Conservation (phyloP, 1,140 invertebrate species). For the Nylanderia fulva region DNA sequence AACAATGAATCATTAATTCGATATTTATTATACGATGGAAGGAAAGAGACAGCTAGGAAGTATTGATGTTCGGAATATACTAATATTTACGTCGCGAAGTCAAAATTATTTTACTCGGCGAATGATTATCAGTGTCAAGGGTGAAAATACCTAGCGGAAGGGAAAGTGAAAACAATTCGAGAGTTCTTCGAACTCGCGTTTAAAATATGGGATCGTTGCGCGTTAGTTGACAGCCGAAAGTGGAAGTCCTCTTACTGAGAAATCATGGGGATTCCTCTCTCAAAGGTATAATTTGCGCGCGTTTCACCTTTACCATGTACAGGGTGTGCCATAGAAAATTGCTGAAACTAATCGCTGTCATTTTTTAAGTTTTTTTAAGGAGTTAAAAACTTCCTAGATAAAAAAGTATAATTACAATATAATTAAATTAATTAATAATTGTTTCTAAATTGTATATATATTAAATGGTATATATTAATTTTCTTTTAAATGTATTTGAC, state of each 20-base stretch:
- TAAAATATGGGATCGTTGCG: slow-evolving; percentile 76
- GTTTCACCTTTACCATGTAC: too few species aligned
- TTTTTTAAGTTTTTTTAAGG: too few species aligned
- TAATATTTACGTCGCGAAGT: not conserved
- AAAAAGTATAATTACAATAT: too few species aligned
- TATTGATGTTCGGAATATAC: not conserved
- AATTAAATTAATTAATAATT: too few species aligned
- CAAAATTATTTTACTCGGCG: slow-evolving; percentile 11
- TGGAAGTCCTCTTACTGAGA: slow-evolving; percentile 51
- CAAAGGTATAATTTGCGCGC: slow-evolving; percentile 65
- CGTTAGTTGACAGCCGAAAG: slow-evolving; percentile 71
- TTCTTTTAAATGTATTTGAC: too few species aligned
- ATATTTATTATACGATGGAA: not conserved
- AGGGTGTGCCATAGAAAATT: too few species aligned
- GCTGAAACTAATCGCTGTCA: too few species aligned
- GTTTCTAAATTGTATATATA: too few species aligned
- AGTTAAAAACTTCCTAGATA: too few species aligned
- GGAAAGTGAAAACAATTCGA: slow-evolving; percentile 61
- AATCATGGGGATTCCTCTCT: slow-evolving; percentile 75
- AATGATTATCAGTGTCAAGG: slow-evolving; percentile 67
- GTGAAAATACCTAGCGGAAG: slow-evolving; percentile 52
- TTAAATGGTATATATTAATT: too few species aligned
- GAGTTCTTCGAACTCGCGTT: slow-evolving; percentile 67
- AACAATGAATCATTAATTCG: not conserved
- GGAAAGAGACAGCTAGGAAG: not conserved